These are phyloP conservation scores for Thecophora atra DNA, from an alignment of 2,888 invertebrate species.

Conservation along the genomic window DNA sequence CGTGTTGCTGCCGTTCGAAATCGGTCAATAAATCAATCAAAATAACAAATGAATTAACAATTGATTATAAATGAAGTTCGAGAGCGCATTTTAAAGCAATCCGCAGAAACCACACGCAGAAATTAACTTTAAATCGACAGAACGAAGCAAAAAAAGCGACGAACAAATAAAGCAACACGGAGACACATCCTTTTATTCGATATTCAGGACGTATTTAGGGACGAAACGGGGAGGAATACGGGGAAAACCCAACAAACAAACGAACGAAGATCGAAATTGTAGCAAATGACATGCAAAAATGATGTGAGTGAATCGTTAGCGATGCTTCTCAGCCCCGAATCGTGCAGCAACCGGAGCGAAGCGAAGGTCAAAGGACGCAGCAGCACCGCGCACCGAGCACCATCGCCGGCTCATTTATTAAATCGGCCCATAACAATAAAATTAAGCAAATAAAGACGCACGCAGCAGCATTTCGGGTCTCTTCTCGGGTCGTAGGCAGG, in stretches of 20 bases:
- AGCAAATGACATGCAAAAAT: conserved; percentile 4
- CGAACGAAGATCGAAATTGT: neutral
- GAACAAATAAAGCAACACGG: neutral
- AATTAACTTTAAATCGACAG: conserved; percentile 24
- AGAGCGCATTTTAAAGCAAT: neutral
- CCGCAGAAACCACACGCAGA: conserved; percentile 23
- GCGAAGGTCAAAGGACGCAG: neutral
- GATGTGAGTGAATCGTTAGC: neutral
- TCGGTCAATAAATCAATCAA: conserved; percentile 11
- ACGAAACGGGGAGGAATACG: neutral
- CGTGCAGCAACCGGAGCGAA: neutral
- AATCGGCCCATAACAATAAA: conserved; percentile 40
- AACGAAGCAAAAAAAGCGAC: neutral
- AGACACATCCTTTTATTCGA: neutral
- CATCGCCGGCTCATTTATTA: neutral
- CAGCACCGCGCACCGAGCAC: neutral
- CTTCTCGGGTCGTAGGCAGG: conserved; percentile 2
- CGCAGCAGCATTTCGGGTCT: neutral
- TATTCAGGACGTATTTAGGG: neutral
- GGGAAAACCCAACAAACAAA: neutral
- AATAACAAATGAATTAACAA: conserved; percentile 12
- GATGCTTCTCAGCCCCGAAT: conserved; percentile 1
- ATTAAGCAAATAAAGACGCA: conserved; percentile 35
- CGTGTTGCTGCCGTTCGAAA: neutral
- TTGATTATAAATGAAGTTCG: neutral